Percentiles rank a stretch among this genome's conserved stretches.
Conservation (phyloP, 1,140 invertebrate genomes). For the Drepana arcuata region DNA sequence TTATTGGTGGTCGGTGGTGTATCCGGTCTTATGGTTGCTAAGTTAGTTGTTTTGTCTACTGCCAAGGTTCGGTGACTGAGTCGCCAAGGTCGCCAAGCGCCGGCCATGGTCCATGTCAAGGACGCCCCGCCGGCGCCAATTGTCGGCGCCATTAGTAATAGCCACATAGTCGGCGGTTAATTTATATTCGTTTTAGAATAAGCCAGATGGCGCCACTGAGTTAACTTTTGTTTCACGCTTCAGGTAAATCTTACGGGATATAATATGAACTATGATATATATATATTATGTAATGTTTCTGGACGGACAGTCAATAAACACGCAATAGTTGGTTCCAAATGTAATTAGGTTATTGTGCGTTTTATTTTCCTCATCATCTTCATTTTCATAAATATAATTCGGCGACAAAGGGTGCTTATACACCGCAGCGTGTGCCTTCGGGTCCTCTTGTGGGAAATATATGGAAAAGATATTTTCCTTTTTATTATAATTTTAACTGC, state of each 20-base stretch:
- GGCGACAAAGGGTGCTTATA: too few relatives aligned
- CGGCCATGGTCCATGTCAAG: neutral
- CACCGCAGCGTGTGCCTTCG: too few relatives aligned
- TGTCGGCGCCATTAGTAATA: conserved; percentile 46
- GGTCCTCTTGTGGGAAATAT: too few relatives aligned
- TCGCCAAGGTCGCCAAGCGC: conserved; percentile 1
- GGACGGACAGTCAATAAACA: conserved; percentile 68
- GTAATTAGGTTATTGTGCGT: conserved; percentile 39
- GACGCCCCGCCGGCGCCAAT: neutral
- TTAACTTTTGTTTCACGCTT: conserved; percentile 62
- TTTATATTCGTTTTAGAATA: conserved; percentile 72
- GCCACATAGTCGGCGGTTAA: conserved; percentile 62
- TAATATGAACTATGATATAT: conserved; percentile 57
- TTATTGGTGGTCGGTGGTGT: too few relatives aligned
- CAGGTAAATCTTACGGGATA: conserved; percentile 25
- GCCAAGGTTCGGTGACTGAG: too few relatives aligned
- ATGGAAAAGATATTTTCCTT: too few relatives aligned
- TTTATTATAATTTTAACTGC: too few relatives aligned
- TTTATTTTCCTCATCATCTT: conserved; percentile 23
- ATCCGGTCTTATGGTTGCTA: too few relatives aligned
- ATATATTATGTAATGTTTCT: conserved; percentile 65
- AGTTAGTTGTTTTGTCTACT: too few relatives aligned
- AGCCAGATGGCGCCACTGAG: conserved; percentile 52
- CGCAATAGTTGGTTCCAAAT: conserved; percentile 70
- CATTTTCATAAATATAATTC: too few relatives aligned